Percentiles rank a stretch among this genome's conserved stretches.
Conservation (phyloP, 2,888 invertebrate genomes). For the Pegoplata infirma region DNA sequence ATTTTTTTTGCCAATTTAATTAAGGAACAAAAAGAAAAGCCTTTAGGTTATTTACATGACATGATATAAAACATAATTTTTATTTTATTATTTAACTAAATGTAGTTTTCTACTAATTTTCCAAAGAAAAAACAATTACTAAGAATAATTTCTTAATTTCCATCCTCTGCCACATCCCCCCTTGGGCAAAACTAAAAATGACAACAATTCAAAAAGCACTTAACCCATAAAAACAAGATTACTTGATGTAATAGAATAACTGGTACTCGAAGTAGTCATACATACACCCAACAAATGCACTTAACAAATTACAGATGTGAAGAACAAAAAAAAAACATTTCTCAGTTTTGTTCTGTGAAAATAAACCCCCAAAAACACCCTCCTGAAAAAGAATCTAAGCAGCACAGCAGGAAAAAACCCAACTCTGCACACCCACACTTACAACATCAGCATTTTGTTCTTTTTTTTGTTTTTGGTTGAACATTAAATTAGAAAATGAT, state of each 20-base stretch:
- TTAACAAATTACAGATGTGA: constrained; percentile 79
- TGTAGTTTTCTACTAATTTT: neutral
- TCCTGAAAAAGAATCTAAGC: constrained; percentile 14
- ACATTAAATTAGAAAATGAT: constrained; percentile 78
- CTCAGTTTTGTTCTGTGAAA: constrained; percentile 33
- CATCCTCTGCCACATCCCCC: neutral
- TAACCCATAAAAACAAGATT: constrained; percentile 65
- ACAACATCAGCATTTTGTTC: neutral
- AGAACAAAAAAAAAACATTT: constrained; percentile 62
- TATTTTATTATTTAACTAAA: neutral
- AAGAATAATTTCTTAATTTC: constrained; percentile 33
- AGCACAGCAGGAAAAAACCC: constrained; percentile 30
- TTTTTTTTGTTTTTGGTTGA: constrained; percentile 46
- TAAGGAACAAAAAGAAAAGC: neutral
- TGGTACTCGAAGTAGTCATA: constrained; percentile 1
- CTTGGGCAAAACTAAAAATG: constrained; percentile 16
- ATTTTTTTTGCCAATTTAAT: constrained; percentile 19
- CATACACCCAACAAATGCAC: constrained; percentile 71
- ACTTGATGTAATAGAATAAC: constrained; percentile 69
- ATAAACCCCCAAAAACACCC: neutral
- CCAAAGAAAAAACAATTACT: constrained; percentile 36
- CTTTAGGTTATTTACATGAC: neutral
- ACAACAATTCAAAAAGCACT: constrained; percentile 63
- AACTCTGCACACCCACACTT: constrained; percentile 5
- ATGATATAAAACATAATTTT: neutral